Base-by-base conservation (phyloP, 2,113 vertebrate species). In the Myxocyprinus asiaticus region DNA sequence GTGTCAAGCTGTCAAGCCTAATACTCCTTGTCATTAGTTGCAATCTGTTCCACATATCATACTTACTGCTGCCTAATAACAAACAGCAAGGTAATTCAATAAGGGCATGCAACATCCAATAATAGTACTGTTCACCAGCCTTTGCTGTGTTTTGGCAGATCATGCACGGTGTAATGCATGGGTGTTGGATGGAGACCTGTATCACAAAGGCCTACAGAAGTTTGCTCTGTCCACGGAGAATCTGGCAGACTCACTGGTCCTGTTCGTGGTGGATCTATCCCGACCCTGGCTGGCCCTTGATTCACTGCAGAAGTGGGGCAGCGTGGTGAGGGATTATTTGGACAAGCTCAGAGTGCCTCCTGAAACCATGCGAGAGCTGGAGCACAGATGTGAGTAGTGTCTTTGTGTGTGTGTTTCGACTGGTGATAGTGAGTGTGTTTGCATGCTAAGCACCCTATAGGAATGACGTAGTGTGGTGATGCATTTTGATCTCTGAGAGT, bases 141-240 rank as follows among this genome's bases (percentile, higher is more conserved):
- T 5, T 5, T 7, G 5, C 55, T 15, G 6, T 15, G 6, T 74
- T 50, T 55, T 84, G 87, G 2, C 84, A 99, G 98, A 99, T 89
- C 96, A 97, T 65, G 94, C 97, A 71, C 93, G 96, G 85, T 99
- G 98, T 90, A 99, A 98, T 70, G 94, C 96, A 0, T 98, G 97
- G 98, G 96, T 99, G 85, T 91, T 99, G 86, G 98, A 99, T 81
- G 98, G 97, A 78, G 98, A 99, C 88, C 92, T 97, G 8, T 99
- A 98, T 90, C 96, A 99, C 89, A 98, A 99, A 91, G 96, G 96
- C 78, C 95, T 99, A 78, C 96, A 98, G 87, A 97, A 96, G 64
- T 98, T 99, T 77, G 97, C 95, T 0, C 89, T 98, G 85, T 95
- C 96, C 33, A 90, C 93, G 73, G 89, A 90, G 83, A 94, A 95